phyloP scores from a whole-genome alignment of 2,797 vertebrate species.

The Propithecus deckenii region DNA sequence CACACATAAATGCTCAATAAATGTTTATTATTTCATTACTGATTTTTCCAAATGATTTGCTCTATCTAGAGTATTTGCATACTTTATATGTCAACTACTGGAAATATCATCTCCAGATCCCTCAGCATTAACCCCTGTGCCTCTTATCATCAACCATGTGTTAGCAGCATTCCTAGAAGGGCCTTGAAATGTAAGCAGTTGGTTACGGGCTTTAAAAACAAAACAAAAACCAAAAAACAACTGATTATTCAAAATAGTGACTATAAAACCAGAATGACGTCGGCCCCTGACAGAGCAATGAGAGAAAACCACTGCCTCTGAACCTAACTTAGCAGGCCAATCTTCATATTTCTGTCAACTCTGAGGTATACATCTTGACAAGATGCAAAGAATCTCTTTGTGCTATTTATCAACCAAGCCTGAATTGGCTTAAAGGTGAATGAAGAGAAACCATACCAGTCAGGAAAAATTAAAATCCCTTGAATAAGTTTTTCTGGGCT shows the following conservation, averaged over 20 bases:
- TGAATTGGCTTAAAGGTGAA: conserved; percentile 23
- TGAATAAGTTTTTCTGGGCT: neutral
- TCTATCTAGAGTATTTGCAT: neutral
- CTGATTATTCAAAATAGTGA: conserved; percentile 10
- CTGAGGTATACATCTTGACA: conserved; percentile 38
- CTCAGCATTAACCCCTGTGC: neutral
- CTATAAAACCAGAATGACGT: neutral
- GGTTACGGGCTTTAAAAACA: neutral
- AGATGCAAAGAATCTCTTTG: conserved; percentile 20
- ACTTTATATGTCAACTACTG: neutral
- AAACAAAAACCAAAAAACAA: neutral
- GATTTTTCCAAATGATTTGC: conserved; percentile 30
- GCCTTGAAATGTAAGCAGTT: neutral
- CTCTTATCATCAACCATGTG: neutral
- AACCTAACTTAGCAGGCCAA: neutral
- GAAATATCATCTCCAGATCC: conserved; percentile 22
- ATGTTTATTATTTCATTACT: conserved; percentile 38
- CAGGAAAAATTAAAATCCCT: conserved; percentile 36
- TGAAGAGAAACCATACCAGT: neutral
- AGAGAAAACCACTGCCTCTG: conserved; percentile 7
- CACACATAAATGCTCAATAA: neutral
- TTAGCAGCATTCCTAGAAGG: conserved; percentile 7
- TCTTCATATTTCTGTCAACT: neutral
- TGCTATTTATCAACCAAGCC: neutral
- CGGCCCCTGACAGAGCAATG: neutral